Conservation (phyloP, 2,797 vertebrate genomes). For the Basileuterus tristriatus region DNA sequence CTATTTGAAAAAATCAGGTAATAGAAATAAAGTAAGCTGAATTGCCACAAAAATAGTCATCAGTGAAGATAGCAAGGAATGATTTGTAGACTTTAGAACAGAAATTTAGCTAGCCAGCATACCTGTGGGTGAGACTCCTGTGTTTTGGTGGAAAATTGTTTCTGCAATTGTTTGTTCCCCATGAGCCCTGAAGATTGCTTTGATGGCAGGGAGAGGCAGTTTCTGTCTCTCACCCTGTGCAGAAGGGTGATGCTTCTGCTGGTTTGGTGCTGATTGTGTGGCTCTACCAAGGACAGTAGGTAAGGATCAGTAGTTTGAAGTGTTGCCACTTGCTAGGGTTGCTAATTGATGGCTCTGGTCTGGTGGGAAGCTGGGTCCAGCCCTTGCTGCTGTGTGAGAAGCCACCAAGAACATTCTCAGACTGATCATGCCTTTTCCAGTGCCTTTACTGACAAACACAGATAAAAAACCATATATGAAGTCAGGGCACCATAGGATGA, state of each 20-base stretch:
- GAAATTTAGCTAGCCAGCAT: neutral
- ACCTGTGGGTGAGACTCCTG: rapidly evolving
- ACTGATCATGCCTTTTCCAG: neutral
- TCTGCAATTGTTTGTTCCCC: neutral
- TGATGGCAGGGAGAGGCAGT: neutral
- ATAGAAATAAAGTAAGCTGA: neutral
- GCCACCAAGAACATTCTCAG: neutral
- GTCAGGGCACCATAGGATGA: neutral
- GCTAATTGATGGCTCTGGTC: neutral
- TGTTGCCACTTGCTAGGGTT: neutral
- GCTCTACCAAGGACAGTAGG: neutral
- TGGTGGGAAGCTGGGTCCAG: neutral
- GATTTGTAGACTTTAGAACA: neutral
- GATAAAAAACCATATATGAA: neutral
- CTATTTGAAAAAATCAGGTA: neutral
- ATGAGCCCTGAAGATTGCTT: neutral
- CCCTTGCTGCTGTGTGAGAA: rapidly evolving
- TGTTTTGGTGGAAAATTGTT: neutral
- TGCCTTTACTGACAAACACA: neutral
- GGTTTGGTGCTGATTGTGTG: neutral
- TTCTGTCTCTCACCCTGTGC: neutral
- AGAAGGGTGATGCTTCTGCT: neutral
- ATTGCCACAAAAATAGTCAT: neutral
- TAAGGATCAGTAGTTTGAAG: neutral
- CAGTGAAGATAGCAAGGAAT: neutral